Base-by-base conservation (phyloP, 2,797 vertebrate species). In the Melanotaenia maccullochi region DNA sequence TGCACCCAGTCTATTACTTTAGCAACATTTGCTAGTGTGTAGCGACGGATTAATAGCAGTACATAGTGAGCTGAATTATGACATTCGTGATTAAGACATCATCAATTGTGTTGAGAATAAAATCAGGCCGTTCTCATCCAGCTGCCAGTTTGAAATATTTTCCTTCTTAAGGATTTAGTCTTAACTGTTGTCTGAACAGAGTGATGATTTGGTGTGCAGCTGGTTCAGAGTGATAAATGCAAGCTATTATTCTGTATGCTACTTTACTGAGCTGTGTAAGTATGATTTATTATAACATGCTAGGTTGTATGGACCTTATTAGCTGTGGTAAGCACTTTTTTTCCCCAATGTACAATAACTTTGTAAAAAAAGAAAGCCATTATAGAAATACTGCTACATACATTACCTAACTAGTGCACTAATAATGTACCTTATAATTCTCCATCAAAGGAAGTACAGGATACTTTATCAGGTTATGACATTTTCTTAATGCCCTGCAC, bases 281-380 rank as follows among this genome's bases (percentile, higher is more conserved):
- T 14, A 54, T 24, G n/a, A 78, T 83, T 82, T 74, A 60, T 80
- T 61, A 70, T 66, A 84, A 71, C 75, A 47, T 54, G 32, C 73
- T 25, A 59, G 52, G 62, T 64, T 38, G 24, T 64, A 16, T 28
- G 14, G 65, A 36, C 40, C 76, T 85, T 78, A 64, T 87, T 85
- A 78, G 67, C 65, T 25, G 51, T 11, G 32, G 63, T 24, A 14
- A 63, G 77, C 24, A 71, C 75, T 84, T 22, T 71, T 64, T 61
- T 65, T 65, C 69, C 68, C 71, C 78, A 73, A 44, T 60, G 72
- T 20, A 64, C 62, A 70, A 24, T 80, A 51, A 80, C 52, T 60
- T 64, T n/a, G 55, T 24, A 55, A 60, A 72, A 30, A 67, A 71
- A 83, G 54, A 49, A 49, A 20, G 22, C 55, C 56, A 32, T 74